Evolutionary conservation across 30 jellyfish, hydroid and myxozoan species (phyloP).

Genomic region (Catostylus mosaicus): DNA sequence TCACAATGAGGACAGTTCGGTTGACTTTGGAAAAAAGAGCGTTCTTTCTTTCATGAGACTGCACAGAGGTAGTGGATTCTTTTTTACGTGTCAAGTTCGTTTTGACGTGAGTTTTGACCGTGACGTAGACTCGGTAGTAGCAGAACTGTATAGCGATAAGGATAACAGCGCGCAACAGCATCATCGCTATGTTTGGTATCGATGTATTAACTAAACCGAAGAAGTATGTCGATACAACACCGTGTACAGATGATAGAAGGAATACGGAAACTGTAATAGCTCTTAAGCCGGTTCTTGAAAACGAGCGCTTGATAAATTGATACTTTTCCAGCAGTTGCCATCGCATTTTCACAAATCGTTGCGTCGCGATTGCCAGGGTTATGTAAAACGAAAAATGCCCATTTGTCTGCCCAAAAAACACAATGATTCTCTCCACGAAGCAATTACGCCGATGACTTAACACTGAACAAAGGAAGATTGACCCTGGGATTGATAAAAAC

Average conservation of each 20-base stretch:
- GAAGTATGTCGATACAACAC: conserved; percentile 32
- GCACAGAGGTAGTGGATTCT: not conserved
- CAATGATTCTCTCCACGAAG: conserved; percentile 11
- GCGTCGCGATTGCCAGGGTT: conserved; percentile 29
- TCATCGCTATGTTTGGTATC: conserved; percentile 35
- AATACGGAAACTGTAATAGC: not conserved
- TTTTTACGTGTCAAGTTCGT: not conserved
- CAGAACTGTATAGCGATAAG: not conserved
- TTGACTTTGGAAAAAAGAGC: not conserved
- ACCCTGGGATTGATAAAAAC: conserved; percentile 9
- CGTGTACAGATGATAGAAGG: conserved; percentile 16
- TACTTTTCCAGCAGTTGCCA: not conserved
- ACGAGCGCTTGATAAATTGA: not conserved
- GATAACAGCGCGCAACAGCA: not conserved
- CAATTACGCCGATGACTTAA: conserved; percentile 5
- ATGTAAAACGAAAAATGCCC: conserved; percentile 45
- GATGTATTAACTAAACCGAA: not conserved
- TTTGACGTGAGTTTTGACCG: conserved; percentile 8
- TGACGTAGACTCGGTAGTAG: conserved; percentile 19
- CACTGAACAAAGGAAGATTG: not conserved
- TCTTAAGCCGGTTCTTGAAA: not conserved
- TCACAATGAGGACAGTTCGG: not conserved
- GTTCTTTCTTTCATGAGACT: not conserved
- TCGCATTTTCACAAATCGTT: conserved; percentile 15
- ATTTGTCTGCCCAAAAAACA: conserved; percentile 17